A percentile compares a stretch with the other conserved stretches of the same genome.
Evolutionary conservation across 2,888 invertebrate species (phyloP).

Genomic region (Drosophila subsilvestris): DNA sequence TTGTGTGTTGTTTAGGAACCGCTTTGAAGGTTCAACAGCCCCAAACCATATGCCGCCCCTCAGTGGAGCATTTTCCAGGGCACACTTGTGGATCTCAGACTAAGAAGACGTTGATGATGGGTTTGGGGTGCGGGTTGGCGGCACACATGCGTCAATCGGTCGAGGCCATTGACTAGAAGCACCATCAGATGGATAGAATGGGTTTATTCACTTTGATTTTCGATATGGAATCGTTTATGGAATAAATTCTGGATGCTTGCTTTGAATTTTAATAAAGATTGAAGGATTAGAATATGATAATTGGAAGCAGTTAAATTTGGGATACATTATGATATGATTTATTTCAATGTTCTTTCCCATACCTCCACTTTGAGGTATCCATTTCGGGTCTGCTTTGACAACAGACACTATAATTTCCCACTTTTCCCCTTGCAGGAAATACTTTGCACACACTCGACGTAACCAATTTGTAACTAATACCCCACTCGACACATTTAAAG

Average conservation of each 20-base stretch:
- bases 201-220: not conserved
- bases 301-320: no score
- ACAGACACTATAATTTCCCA: not conserved
- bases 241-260: no score
- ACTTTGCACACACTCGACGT: not conserved
- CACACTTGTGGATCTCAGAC: not conserved
- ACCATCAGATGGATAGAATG: not conserved
- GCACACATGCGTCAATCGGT: conserved; percentile 2
- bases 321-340: no score
- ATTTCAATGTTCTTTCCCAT: no score
- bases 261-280: no score
- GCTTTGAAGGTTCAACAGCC: conserved; percentile 28
- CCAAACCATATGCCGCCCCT: not conserved
- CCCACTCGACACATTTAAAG: conserved; percentile 11
- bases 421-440: not conserved
- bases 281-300: no score
- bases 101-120: not conserved
- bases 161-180: not conserved
- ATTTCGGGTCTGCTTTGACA: not conserved
- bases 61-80: conserved; percentile 9
- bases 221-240: not conserved
- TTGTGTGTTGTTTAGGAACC: conserved; percentile 18
- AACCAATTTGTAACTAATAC: conserved; percentile 3
- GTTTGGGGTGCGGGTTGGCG: not conserved
- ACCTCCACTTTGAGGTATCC: no score